Evolutionary conservation across 2,797 vertebrate genomes (phyloP).

Genomic region (Euthynnus affinis): DNA sequence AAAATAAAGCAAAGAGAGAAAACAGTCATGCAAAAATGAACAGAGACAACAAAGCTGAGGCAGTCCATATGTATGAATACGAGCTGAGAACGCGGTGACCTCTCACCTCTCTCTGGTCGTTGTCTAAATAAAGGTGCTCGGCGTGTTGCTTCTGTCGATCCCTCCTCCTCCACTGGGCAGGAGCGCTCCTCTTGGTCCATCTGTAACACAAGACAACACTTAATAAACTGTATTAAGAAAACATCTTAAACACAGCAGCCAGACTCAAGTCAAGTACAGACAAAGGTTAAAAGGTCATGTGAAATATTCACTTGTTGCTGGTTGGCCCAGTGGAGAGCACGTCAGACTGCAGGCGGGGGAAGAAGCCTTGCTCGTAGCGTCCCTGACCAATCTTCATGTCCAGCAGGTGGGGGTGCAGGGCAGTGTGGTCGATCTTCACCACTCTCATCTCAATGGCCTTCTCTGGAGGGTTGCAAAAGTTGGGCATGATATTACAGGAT

Average conservation of each 20-base stretch:
- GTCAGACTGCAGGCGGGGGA: constrained; percentile 95
- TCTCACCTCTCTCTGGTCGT: constrained; percentile 97
- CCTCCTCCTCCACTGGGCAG: constrained; percentile 96
- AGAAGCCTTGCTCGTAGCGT: constrained; percentile 97
- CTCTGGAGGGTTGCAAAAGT: constrained; percentile 79
- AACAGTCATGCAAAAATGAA: constrained; percentile 62
- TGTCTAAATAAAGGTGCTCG: constrained; percentile 97
- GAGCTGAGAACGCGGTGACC: not conserved
- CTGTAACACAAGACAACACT: constrained; percentile 75
- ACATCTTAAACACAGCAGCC: not conserved
- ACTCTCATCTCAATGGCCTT: constrained; percentile 96
- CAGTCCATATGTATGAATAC: constrained; percentile 26
- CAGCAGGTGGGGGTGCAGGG: constrained; percentile 96
- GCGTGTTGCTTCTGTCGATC: constrained; percentile 98
- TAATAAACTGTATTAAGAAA: not conserved
- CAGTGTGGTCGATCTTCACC: constrained; percentile 97
- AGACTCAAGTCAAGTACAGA: not conserved
- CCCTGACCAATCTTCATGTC: constrained; percentile 99
- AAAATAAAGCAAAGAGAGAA: constrained; percentile 62
- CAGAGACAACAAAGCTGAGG: constrained; percentile 37
- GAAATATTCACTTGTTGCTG: constrained; percentile 93
- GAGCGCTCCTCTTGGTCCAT: constrained; percentile 98
- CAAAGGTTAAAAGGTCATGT: not conserved
- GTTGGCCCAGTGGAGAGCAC: constrained; percentile 95
- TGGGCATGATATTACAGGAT: not conserved